These are phyloP conservation scores for Podargus strigoides DNA, from an alignment of 2,797 vertebrate genomes.

Conservation along the genomic window DNA sequence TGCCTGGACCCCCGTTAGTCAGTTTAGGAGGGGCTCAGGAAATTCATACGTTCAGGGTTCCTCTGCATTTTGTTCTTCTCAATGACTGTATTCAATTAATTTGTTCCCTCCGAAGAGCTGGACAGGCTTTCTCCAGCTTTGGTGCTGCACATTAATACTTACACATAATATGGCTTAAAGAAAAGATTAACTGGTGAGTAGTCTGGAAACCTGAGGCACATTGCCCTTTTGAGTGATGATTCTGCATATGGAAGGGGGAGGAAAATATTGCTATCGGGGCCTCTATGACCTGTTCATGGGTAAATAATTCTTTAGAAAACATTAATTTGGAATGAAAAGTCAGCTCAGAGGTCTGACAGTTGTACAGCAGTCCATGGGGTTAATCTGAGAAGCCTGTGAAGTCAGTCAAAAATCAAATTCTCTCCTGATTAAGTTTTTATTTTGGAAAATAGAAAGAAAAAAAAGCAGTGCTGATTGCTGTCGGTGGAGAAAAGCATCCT, in stretches of 20 bases:
- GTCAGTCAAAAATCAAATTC: constrained; percentile 4
- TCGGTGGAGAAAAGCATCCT: background rate
- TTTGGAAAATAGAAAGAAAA: background rate
- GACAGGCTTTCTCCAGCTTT: background rate
- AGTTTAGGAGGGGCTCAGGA: background rate
- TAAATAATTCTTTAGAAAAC: constrained; percentile 49
- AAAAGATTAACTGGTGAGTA: constrained; percentile 19
- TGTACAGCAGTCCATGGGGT: background rate
- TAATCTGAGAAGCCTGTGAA: background rate
- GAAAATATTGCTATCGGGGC: background rate
- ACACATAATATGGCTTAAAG: background rate
- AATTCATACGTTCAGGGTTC: background rate
- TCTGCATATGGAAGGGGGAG: background rate
- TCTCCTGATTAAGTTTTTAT: background rate
- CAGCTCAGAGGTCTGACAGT: background rate
- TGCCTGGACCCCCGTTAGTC: background rate
- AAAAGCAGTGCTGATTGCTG: background rate
- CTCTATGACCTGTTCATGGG: background rate
- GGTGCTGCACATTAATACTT: background rate
- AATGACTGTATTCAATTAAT: background rate
- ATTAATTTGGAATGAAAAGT: constrained; percentile 34
- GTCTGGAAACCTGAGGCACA: constrained; percentile 1
- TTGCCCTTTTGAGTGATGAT: constrained; percentile 32
- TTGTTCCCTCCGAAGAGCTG: background rate
- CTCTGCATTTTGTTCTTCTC: background rate